Percentiles rank a stretch among this genome's conserved stretches.
phyloP scores from a whole-genome alignment of 2,113 vertebrate species.

The Antennarius striatus region DNA sequence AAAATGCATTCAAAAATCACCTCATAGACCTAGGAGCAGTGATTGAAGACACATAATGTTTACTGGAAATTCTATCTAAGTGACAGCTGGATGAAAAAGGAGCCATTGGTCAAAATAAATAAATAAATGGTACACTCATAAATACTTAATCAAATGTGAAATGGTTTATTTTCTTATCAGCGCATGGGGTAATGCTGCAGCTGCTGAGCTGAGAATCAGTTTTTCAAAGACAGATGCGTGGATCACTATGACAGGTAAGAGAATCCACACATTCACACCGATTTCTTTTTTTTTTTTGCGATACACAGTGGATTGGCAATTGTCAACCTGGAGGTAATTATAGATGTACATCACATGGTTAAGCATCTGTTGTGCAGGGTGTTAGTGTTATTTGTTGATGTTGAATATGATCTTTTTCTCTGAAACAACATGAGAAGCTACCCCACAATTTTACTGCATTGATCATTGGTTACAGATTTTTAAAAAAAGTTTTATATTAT shows the following conservation, averaged over 20 bases:
- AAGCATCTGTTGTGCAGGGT: slow-evolving; percentile 37
- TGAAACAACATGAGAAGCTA: not conserved
- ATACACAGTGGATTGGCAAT: slow-evolving; percentile 56
- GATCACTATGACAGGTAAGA: slow-evolving; percentile 33
- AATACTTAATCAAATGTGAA: slow-evolving; percentile 68
- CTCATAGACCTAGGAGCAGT: slow-evolving; percentile 5
- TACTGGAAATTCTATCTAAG: slow-evolving; percentile 25
- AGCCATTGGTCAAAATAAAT: slow-evolving; percentile 57
- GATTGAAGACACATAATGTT: slow-evolving; percentile 11
- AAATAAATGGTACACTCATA: slow-evolving; percentile 55
- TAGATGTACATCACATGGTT: slow-evolving; percentile 54
- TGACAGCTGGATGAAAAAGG: slow-evolving; percentile 25
- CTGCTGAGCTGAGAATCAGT: slow-evolving; percentile 37
- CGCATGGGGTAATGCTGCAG: slow-evolving; percentile 22
- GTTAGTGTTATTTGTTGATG: slow-evolving; percentile 51
- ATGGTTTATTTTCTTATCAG: slow-evolving; percentile 54
- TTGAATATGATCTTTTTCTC: slow-evolving; percentile 20
- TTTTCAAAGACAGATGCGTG: slow-evolving; percentile 45
- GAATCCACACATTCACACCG: slow-evolving; percentile 33
- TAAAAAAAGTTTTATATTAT: too few species aligned
- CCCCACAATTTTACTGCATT: too few species aligned
- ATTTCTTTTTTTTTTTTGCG: slow-evolving; percentile 52
- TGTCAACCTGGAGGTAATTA: slow-evolving; percentile 62
- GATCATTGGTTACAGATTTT: too few species aligned
- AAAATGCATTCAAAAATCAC: slow-evolving; percentile 21